Base-by-base conservation (phyloP, 30 jellyfish, hydroid and myxozoan genomes). In the Aurelia sp. region DNA sequence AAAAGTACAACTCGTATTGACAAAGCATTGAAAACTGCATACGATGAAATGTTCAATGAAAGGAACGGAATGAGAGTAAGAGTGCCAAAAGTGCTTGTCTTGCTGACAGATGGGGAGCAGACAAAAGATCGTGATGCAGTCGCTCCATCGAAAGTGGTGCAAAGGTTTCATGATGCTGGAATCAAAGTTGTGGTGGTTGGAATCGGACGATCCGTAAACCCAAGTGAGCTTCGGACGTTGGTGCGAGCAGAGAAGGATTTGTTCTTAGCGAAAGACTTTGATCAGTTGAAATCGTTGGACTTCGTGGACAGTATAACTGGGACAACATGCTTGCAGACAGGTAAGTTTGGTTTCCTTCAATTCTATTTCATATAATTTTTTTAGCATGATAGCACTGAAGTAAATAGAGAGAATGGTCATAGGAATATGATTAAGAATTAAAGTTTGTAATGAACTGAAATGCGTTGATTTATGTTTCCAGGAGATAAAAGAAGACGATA, bases 41-140 rank as follows among this genome's bases (percentile, higher is more conserved):
- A 51, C 67, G 30, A 75, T 58, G 83, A 86, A 24, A 86, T 86
- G 95, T 86, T 86, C 67, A 64, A 41, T 22, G 86, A 63, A 30
- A 75, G 73, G 64, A 86, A 74, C 55, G 95, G 95, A n/a, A 72
- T 72, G 87, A 72, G 93, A 55, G 79, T 55, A 38, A 57, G 62
- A 18, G 93, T 63, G 22, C 87, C 93, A 55, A 72, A 73, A 50
- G 67, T 84, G 16, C 58, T 86, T 22, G 63, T 86, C 62, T 50
- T 86, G 48, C 84, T 86, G 24, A 86, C 95, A 62, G 95, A 86
- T 40, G 95, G 95, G 17, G 74, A 64, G 63, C 95, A 86, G 78
- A 61, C 95, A 38, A 63, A 74, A 40, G 89, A 63, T 44, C 69
- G 85, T 7, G 95, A 74, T 86, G 88, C 95, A 0, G 84, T 86